Evolutionary conservation across 2,888 invertebrate genomes (phyloP).

Genomic region (Brachypterus glaber): DNA sequence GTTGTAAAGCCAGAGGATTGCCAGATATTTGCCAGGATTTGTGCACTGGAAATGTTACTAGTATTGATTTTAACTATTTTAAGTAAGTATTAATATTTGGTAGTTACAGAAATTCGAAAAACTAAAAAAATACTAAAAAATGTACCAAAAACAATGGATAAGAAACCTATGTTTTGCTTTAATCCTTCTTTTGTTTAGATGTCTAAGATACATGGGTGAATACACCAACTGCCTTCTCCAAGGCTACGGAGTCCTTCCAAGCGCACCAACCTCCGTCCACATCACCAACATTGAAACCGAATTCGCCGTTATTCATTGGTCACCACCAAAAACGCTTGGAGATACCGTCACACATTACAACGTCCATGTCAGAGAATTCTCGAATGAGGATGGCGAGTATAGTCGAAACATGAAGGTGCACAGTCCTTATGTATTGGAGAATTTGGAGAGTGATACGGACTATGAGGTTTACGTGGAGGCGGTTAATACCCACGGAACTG

Average conservation of each 20-base stretch:
- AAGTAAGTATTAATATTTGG: conserved; percentile 63
- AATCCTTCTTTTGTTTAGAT: conserved; percentile 46
- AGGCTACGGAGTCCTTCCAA: conserved; percentile 74
- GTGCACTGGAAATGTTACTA: conserved; percentile 70
- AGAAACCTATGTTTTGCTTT: too few species aligned
- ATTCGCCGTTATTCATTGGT: conserved; percentile 73
- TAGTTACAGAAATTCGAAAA: too few species aligned
- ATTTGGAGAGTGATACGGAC: conserved; percentile 61
- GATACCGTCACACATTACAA: conserved; percentile 55
- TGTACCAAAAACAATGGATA: too few species aligned
- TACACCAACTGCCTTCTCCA: conserved; percentile 75
- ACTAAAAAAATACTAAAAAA: too few species aligned
- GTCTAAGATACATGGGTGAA: conserved; percentile 70
- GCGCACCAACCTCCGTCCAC: conserved; percentile 58
- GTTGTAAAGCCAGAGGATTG: conserved; percentile 65
- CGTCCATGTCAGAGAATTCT: conserved; percentile 37
- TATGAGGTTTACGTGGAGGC: conserved; percentile 76
- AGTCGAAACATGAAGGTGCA: conserved; percentile 28
- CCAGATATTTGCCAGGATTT: conserved; percentile 66
- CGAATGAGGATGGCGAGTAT: conserved; percentile 24
- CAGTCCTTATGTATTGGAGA: conserved; percentile 67
- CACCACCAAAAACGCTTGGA: conserved; percentile 56
- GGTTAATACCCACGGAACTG: conserved; percentile 68
- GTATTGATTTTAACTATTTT: conserved; percentile 71
- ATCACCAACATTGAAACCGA: conserved; percentile 65